Conservation (phyloP, 2,113 vertebrate species). For the Rhipidura dahli region DNA sequence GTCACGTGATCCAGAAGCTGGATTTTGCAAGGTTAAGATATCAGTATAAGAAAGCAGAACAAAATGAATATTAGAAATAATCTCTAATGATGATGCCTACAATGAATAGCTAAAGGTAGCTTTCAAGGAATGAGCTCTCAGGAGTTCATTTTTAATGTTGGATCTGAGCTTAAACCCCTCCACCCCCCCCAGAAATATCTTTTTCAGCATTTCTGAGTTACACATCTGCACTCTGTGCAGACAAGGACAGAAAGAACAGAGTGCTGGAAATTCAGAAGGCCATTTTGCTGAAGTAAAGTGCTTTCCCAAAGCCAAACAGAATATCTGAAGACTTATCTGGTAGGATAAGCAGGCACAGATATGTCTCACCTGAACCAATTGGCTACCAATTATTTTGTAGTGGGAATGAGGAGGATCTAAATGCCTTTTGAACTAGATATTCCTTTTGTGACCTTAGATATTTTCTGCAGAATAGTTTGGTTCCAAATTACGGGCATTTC, state of each 20-base stretch:
- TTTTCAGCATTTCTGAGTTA: not conserved
- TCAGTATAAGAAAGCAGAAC: not conserved
- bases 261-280: not conserved
- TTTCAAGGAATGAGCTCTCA: not conserved
- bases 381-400: not conserved
- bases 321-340: not conserved
- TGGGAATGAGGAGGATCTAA: not conserved
- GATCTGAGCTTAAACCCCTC: not conserved
- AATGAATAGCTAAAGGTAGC: not conserved
- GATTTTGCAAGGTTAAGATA: conserved; percentile 21
- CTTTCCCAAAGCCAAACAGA: not conserved
- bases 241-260: not conserved
- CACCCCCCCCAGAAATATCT: not conserved
- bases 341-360: not conserved
- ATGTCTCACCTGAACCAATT: not conserved
- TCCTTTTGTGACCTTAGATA: not conserved
- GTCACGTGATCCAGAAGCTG: not conserved
- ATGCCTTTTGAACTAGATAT: not conserved
- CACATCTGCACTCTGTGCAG: not conserved
- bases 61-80: not conserved
- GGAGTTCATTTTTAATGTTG: not conserved
- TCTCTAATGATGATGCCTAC: not conserved
- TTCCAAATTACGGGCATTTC: not conserved
- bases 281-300: not conserved
- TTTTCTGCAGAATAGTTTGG: not conserved